These are phyloP conservation scores for Pseudorhombus dupliciocellatus DNA, from an alignment of 2,113 vertebrate genomes.

Conservation along the genomic window DNA sequence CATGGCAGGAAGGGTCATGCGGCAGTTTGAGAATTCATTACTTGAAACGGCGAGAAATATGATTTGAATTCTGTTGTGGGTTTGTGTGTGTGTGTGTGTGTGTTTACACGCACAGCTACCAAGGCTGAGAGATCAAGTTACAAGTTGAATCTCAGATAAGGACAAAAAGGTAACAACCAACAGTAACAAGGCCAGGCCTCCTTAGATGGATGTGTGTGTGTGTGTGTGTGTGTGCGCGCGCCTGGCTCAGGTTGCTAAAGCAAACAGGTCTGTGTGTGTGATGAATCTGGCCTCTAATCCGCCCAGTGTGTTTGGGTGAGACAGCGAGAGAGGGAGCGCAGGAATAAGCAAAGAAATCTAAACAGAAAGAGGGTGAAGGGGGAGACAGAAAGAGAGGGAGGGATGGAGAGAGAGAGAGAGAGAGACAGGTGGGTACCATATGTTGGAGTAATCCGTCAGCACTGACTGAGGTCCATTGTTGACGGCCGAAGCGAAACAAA, in stretches of 20 bases:
- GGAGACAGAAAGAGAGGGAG: constrained; percentile 5
- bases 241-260: constrained; percentile 81
- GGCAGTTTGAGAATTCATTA: constrained; percentile 44
- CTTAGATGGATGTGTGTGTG: constrained; percentile 1
- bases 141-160: constrained; percentile 26
- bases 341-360: constrained; percentile 77
- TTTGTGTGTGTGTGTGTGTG: background rate
- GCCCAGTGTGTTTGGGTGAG: constrained; percentile 78
- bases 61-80: constrained; percentile 21
- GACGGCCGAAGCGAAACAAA: constrained; percentile 77
- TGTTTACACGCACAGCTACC: background rate
- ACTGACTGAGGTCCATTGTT: constrained; percentile 82
- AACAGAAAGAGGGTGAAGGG: constrained; percentile 55
- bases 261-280: constrained; percentile 79
- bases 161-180: constrained; percentile 29
- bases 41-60: constrained; percentile 46
- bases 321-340: constrained; percentile 71
- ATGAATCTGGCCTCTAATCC: constrained; percentile 81
- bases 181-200: constrained; percentile 29
- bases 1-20: constrained; percentile 12
- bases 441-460: constrained; percentile 80
- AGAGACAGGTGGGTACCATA: constrained; percentile 81
- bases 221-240: constrained; percentile 24
- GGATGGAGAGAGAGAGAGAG: constrained; percentile 47
- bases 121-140: constrained; percentile 14